These are phyloP conservation scores for Dolichoris vasculosae DNA, from an alignment of 1,140 invertebrate genomes.

Conservation along the genomic window DNA sequence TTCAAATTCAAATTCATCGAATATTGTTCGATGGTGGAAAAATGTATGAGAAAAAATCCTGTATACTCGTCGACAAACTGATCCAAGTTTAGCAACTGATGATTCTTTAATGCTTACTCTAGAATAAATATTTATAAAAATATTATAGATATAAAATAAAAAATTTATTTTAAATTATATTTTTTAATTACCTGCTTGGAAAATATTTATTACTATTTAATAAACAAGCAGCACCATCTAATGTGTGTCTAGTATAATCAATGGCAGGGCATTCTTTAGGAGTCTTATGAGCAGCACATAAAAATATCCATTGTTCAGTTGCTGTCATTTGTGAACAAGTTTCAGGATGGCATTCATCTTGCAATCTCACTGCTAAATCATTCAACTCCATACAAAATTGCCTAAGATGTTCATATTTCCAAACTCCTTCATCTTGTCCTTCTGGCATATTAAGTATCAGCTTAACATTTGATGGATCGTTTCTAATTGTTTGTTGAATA, in stretches of 20 bases:
- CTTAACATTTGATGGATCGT: slow-evolving; percentile 94
- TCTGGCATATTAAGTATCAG: slow-evolving; percentile 96
- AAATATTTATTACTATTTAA: slow-evolving; percentile 99
- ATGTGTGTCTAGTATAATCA: slow-evolving; percentile 99
- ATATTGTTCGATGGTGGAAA: slow-evolving; percentile 97
- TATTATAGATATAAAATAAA: slow-evolving; percentile 23
- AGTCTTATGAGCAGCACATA: slow-evolving; percentile 99
- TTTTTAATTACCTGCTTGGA: slow-evolving; percentile 89
- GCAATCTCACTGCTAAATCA: slow-evolving; percentile 93
- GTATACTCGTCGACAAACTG: slow-evolving; percentile 98
- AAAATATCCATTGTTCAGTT: slow-evolving; percentile 99
- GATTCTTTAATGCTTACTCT: slow-evolving; percentile 99
- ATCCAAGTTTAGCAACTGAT: slow-evolving; percentile 97
- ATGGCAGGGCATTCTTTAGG: slow-evolving; percentile 99
- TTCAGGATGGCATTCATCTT: slow-evolving; percentile 96
- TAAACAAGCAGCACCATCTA: slow-evolving; percentile 98
- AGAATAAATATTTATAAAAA: slow-evolving; percentile 61
- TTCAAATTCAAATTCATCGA: slow-evolving; percentile 98
- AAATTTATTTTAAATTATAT: background rate
- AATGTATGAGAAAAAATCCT: slow-evolving; percentile 99
- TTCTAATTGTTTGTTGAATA: slow-evolving; percentile 97
- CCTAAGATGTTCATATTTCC: slow-evolving; percentile 99
- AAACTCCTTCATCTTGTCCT: slow-evolving; percentile 98
- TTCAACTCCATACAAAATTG: slow-evolving; percentile 99
- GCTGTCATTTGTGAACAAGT: slow-evolving; percentile 99